These are phyloP conservation scores for Nomada fucata DNA, from an alignment of 2,888 invertebrate species.

Conservation along the genomic window DNA sequence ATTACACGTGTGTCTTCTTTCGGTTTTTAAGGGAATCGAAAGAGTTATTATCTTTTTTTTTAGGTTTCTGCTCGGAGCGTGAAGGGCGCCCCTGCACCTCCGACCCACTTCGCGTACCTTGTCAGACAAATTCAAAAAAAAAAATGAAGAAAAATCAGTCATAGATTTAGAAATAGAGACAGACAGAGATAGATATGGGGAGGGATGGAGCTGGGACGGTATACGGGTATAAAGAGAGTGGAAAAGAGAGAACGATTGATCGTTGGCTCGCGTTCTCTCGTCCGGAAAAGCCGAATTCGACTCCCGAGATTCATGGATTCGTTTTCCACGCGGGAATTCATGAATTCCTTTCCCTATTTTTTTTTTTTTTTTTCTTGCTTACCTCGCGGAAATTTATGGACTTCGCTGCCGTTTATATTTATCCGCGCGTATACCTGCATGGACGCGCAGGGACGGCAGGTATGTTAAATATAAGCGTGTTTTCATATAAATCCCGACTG, in stretches of 20 bases:
- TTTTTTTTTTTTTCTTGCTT: neutral
- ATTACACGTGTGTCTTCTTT: slow-evolving; percentile 40
- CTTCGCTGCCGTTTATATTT: slow-evolving; percentile 25
- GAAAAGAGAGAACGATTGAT: slow-evolving; percentile 33
- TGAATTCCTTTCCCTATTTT: neutral
- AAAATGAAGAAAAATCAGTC: slow-evolving; percentile 55
- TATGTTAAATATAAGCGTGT: slow-evolving; percentile 25
- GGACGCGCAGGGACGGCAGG: neutral
- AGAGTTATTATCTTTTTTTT: slow-evolving; percentile 4
- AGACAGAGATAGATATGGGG: neutral
- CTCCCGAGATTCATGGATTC: slow-evolving; percentile 46
- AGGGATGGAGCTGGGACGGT: neutral
- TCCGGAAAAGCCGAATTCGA: slow-evolving; percentile 24
- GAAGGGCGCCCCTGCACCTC: slow-evolving; percentile 72
- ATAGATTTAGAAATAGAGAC: slow-evolving; percentile 1
- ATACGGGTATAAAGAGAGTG: neutral
- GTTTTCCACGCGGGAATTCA: slow-evolving; percentile 1
- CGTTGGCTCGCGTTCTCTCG: slow-evolving; percentile 51
- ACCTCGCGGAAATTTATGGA: slow-evolving; percentile 38
- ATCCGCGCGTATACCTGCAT: neutral
- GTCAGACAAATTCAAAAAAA: slow-evolving; percentile 40
- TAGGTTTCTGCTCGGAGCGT: slow-evolving; percentile 13
- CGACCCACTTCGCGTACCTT: slow-evolving; percentile 76
- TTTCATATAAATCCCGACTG: slow-evolving; percentile 24
- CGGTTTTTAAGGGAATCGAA: slow-evolving; percentile 31